Percentiles rank a stretch among this genome's conserved stretches.
Conservation (phyloP, 1,140 invertebrate genomes). For the Schlechtendalia chinensis region DNA sequence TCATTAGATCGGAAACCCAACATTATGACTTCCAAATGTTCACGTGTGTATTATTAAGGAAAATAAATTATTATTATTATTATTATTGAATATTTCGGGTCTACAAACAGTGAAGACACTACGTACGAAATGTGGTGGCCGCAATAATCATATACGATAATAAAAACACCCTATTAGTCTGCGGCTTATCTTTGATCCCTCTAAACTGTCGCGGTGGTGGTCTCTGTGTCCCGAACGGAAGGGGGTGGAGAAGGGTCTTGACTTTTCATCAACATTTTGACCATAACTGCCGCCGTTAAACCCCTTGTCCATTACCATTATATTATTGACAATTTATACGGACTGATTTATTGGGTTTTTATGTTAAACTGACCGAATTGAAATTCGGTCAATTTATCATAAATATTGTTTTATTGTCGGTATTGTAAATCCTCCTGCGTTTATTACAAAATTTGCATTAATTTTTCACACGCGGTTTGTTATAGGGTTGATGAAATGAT, state of each 20-base stretch:
- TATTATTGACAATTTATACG: conserved; percentile 10
- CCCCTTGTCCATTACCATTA: background rate
- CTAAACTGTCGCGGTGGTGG: conserved; percentile 37
- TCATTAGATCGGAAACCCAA: conserved; percentile 46
- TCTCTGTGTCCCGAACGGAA: background rate
- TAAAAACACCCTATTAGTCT: conserved; percentile 49
- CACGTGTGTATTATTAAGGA: conserved; percentile 43
- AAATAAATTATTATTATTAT: conserved; percentile 44
- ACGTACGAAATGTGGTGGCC: background rate
- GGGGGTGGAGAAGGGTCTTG: conserved; percentile 18
- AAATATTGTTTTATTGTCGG: background rate
- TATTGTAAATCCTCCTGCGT: background rate
- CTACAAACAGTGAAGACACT: conserved; percentile 30
- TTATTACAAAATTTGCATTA: background rate
- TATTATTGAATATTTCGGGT: conserved; percentile 30
- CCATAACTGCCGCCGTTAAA: conserved; percentile 20
- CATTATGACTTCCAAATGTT: conserved; percentile 49
- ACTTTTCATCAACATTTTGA: conserved; percentile 37
- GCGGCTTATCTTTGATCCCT: conserved; percentile 46
- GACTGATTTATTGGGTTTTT: conserved; percentile 32
- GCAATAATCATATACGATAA: conserved; percentile 36
- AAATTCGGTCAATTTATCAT: background rate
- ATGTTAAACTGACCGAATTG: conserved; percentile 35
- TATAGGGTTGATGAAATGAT: conserved; percentile 46
- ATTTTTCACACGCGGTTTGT: background rate